Percentiles rank a stretch among this genome's conserved stretches.
Conservation (phyloP, 1,140 invertebrate species). For the Drosophila chauvacae region DNA sequence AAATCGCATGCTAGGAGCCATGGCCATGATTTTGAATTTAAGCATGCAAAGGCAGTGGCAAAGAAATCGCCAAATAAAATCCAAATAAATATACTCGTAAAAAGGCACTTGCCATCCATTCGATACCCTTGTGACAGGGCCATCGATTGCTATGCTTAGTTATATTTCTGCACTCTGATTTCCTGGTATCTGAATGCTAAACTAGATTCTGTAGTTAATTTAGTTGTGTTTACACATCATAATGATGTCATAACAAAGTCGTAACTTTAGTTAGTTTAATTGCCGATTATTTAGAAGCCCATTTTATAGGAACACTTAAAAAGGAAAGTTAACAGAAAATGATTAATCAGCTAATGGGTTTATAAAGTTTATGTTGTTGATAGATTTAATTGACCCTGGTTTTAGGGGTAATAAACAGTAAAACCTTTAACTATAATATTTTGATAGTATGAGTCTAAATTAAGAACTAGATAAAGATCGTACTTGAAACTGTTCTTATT, state of each 20-base stretch:
- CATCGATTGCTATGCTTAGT: conserved; percentile 30
- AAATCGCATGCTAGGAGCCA: conserved; percentile 75
- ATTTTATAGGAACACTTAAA: conserved; percentile 1
- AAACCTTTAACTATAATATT: background rate
- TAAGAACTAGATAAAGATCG: background rate
- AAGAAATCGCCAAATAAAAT: conserved; percentile 40
- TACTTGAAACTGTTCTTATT: background rate
- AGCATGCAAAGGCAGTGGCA: conserved; percentile 47
- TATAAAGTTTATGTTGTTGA: background rate
- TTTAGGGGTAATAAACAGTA: background rate
- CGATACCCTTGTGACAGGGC: conserved; percentile 48
- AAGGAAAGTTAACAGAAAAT: conserved; percentile 11
- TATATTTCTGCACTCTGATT: conserved; percentile 3
- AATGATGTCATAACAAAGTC: conserved; percentile 12
- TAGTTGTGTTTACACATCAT: background rate
- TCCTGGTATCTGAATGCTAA: conserved; percentile 1
- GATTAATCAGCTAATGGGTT: conserved; percentile 18
- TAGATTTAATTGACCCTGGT: background rate
- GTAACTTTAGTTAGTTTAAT: conserved; percentile 6
- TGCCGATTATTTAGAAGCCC: background rate
- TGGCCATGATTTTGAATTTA: conserved; percentile 79
- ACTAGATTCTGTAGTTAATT: background rate
- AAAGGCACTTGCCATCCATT: conserved; percentile 67
- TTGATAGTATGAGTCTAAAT: too few species aligned
- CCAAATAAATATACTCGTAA: conserved; percentile 43